Base-by-base conservation (phyloP, 2,888 invertebrate genomes). In the Galerucella calmariensis region DNA sequence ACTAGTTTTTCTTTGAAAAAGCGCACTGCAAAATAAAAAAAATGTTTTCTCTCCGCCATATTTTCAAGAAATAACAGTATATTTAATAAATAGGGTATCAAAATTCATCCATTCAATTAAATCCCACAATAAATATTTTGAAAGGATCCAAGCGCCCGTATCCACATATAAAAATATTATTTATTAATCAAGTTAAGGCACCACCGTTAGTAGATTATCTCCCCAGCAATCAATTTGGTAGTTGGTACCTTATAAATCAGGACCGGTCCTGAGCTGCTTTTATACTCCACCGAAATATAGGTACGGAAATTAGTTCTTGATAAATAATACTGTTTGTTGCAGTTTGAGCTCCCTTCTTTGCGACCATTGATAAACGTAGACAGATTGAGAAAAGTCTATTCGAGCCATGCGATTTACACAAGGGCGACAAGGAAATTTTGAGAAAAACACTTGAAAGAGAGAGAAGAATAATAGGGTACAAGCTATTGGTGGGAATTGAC, bases 191-290 rank as follows among this genome's bases (percentile, higher is more conserved):
- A 75, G 78, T 78, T 74, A 73, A 65, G 74, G 77, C 74, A 75
- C 75, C 77, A 73, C 72, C 73, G 79, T 75, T 77, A 75, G 74
- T 73, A 75, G 78, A 74, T 79, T 79, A 79, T 79, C 79, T 79
- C 44, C 56, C 59, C 70, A 63, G 73, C 74, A 76, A 77, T 78
- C 79, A 74, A 73, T 73, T 77, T 65, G 71, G 71, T 62, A 74
- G 77, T 20, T 65, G 46, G 56, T 56, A 56, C 63, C 16, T 41
- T 62, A 41, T 41, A 41, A 35, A 12, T 62, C 62, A 62, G 62
- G 62, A 41, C 62, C 62, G 62, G 27, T 41, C 62, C 62, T 41
- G 66, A 66, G 56, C 9, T 56, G 4, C 11, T 56, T 56, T 56
- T 16, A 56, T 56, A 56, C 8, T 41, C 8, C 35, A 8, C 14